Evolutionary conservation across 1,140 invertebrate species (phyloP), one percentile per base, ranked within the genome.

Genomic region (Hyphantria cunea): DNA sequence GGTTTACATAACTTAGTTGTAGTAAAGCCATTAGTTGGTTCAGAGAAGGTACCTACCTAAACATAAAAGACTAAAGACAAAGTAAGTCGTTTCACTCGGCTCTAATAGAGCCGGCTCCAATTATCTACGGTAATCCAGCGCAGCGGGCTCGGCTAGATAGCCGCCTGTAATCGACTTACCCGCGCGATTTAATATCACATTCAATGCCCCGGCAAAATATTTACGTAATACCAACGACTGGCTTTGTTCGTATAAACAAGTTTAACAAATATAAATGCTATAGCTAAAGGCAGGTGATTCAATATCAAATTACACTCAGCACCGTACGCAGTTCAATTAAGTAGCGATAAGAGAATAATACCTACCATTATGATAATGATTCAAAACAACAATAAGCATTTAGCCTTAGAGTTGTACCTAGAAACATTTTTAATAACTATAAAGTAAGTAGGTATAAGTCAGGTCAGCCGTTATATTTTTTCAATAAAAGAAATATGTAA

Each of bases 171-270:
- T 81, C 78, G 74, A 84, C 72, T 86, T 77, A 77, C 70, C 64
- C 76, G 69, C 68, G 70, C 72, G 68, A 81, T 86, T 84, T 84
- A 82, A 84, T 82, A 84, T 80, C 51, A 70, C 63, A 75, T 74
- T 80, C 76, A 74, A 76, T 81, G 77, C 74, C 63, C 71, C 70
- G 63, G 67, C 67, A 76, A 82, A 76, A 84, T 80, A 75, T 80
- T 86, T 84, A 78, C 68, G 56, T 80, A 74, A 81, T 74, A 50
- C 64, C 37, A 42, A 25, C 42, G 13, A 50, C 50, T 48, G 41
- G 44, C 67, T 61, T 71, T 70, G 59, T 72, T 71, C 39, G 48
- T 51, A 62, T 62, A 56, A 51, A 64, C 34, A 65, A 63, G 55
- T 15, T 54, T 63, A 66, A 64, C 51, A 56, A 13, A 56, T 31